phyloP scores from a whole-genome alignment of 2,797 vertebrate genomes.

The Apogon talboti region DNA sequence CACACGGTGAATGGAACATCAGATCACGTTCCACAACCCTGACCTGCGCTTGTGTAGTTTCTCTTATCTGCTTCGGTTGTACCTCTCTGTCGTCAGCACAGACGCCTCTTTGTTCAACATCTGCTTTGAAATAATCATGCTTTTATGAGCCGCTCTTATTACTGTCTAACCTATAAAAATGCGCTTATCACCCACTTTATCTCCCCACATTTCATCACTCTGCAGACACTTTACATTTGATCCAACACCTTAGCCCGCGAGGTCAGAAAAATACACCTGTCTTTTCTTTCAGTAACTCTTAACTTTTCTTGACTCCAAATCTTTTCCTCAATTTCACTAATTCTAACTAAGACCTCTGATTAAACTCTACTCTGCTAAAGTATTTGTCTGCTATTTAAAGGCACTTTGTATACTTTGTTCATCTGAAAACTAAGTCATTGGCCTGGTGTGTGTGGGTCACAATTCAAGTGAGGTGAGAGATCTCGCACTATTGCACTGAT shows the following conservation, averaged over 20 bases:
- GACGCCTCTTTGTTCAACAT: constrained; percentile 14
- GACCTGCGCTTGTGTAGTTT: neutral
- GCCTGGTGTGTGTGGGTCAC: constrained; percentile 11
- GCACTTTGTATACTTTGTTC: constrained; percentile 72
- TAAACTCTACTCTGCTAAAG: constrained; percentile 23
- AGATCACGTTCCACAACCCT: too few relatives aligned
- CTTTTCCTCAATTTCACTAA: constrained; percentile 3
- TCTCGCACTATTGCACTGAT: constrained; percentile 11
- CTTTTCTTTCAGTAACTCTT: neutral
- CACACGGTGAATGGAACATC: too few relatives aligned
- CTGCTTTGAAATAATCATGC: constrained; percentile 9
- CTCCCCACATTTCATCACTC: neutral
- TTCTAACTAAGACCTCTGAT: constrained; percentile 11
- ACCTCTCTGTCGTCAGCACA: constrained; percentile 17
- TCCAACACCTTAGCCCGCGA: neutral
- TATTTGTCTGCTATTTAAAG: constrained; percentile 59
- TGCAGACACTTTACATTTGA: constrained; percentile 11
- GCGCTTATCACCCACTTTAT: constrained; percentile 3
- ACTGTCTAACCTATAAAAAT: constrained; percentile 24
- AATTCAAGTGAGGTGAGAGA: constrained; percentile 28
- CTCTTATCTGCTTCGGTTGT: constrained; percentile 3
- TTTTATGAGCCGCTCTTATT: constrained; percentile 42
- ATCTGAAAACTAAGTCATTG: constrained; percentile 29
- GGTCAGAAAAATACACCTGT: too few relatives aligned
- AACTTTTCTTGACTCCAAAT: neutral